phyloP scores from a whole-genome alignment of 2,113 vertebrate genomes.

The Grantiella picta region DNA sequence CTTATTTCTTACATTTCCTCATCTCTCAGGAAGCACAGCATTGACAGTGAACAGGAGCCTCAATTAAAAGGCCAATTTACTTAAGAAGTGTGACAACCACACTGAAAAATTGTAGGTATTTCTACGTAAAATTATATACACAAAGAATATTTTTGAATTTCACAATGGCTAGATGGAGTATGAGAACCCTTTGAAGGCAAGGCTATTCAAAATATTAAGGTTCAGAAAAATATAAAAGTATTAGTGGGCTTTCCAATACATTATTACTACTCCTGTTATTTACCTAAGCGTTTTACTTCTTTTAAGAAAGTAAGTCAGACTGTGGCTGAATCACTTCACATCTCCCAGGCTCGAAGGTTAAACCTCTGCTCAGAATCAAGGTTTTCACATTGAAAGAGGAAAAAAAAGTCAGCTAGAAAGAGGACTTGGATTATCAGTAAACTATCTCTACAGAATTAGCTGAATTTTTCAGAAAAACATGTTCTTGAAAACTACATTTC shows the following conservation, averaged over 20 bases:
- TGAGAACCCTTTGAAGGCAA: not conserved
- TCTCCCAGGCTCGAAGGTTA: not conserved
- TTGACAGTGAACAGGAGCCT: not conserved
- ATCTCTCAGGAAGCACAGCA: not conserved
- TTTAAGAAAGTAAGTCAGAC: slow-evolving; percentile 1
- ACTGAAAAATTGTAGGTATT: not conserved
- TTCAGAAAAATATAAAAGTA: not conserved
- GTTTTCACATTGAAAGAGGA: not conserved
- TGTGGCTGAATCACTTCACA: not conserved
- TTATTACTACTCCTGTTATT: slow-evolving; percentile 38
- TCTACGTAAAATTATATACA: not conserved
- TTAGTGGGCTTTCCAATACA: not conserved
- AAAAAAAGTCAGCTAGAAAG: not conserved
- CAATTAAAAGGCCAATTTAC: not conserved
- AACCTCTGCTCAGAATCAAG: not conserved
- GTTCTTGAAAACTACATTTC: not conserved
- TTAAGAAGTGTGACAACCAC: not conserved
- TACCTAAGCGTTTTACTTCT: not conserved
- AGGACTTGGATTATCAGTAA: not conserved
- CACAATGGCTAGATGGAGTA: not conserved
- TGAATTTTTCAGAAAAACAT: not conserved
- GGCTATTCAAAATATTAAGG: slow-evolving; percentile 15
- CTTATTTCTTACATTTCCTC: not conserved
- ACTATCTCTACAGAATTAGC: not conserved
- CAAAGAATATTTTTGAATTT: not conserved